Base-by-base conservation (phyloP, 2,797 vertebrate species). In the Dipus sagitta region DNA sequence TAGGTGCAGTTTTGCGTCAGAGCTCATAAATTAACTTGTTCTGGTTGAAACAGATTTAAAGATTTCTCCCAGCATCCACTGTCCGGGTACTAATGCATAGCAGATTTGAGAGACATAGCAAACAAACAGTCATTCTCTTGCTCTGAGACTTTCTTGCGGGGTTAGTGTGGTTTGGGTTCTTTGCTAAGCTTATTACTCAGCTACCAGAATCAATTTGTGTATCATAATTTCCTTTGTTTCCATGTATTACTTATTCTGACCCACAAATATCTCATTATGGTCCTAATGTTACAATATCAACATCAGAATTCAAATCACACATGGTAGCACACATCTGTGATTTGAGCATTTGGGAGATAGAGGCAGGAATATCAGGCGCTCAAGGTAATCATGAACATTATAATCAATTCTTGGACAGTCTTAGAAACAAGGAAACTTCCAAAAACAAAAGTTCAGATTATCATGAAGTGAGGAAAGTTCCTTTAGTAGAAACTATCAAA, bases 401-500 rank as follows among this genome's bases (percentile, higher is more conserved):
- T 58, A 58, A 12, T 58, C 54, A 58, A 58, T 58, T 58, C 54
- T 4, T 13, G 54, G 54, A 14, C 54, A 58, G 54, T 17, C 17
- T 14, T 58, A 12, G 54, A 58, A 14, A 58, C 13, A 58, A 58
- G 17, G 13, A 12, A 58, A 11, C 54, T 58, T 17, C 13, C 54
- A 58, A 17, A 58, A 58, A 58, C 12, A 58, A 58, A 17, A 60
- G 47, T 68, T 94, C 70, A 95, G 58, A 88, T 77, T 72, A 92
- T 14, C 30, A 67, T 58, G 77, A 86, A 9, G 8, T 28, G 38
- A 28, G 77, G 2, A 91, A 17, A 75, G 88, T 86, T 14, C 87
- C 38, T 90, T 84, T 87, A 77, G 65, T 30, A 68, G n/a, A 90
- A 95, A 94, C 11, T 85, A 62, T 54, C 52, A 75, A 75, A 79